These are phyloP conservation scores for Balearica regulorum DNA, from an alignment of 2,797 vertebrate genomes.

Conservation along the genomic window DNA sequence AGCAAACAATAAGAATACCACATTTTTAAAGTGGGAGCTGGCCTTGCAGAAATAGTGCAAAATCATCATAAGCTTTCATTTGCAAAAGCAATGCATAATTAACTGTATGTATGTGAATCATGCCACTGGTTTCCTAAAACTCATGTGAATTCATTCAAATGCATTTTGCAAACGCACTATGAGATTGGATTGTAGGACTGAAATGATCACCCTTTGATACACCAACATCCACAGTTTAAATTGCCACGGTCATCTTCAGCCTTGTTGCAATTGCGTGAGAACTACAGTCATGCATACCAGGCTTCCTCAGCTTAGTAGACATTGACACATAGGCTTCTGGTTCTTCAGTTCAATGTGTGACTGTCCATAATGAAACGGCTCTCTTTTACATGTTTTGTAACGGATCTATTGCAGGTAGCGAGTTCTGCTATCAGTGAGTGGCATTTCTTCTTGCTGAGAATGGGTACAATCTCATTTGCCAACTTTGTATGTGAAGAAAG, in stretches of 20 bases:
- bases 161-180: neutral
- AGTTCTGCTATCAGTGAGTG: neutral
- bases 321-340: neutral
- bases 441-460: neutral
- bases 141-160: neutral
- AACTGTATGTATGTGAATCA: neutral
- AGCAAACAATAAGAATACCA: neutral
- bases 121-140: neutral
- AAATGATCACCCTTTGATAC: neutral
- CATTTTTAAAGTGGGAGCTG: neutral
- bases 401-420: neutral
- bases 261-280: neutral
- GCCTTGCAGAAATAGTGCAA: neutral
- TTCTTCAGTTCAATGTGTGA: neutral
- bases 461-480: neutral
- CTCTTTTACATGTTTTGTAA: neutral
- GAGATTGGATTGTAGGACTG: neutral
- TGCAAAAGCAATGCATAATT: neutral
- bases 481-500: neutral
- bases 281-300: accelerated
- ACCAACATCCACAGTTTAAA: neutral
- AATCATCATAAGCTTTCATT: neutral
- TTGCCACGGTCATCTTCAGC: neutral
- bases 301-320: neutral
- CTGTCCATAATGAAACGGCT: neutral